Evolutionary conservation across 1,140 invertebrate genomes (phyloP), one percentile per base, ranked within the genome.

Genomic region (Drosophila ercepeae): DNA sequence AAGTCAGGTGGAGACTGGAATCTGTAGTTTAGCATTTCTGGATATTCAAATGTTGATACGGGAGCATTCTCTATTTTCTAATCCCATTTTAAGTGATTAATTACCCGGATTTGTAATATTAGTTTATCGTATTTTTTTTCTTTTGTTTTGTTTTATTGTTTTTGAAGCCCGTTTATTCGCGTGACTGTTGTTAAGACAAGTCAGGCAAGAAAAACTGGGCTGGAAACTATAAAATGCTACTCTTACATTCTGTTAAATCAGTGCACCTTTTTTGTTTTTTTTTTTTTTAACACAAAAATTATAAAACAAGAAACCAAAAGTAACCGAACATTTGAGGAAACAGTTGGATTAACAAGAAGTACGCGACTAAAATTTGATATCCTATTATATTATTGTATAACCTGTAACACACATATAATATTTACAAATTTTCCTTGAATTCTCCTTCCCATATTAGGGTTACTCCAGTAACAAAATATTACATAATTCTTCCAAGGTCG

Each of bases 221-320:
- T 32, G 78, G 89, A 90, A 90, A 90, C 89, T 90, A 77, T 90
- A 90, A 90, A 90, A 90, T 90, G 89, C 89, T 90, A 90, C 89
- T 90, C 78, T 90, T 90, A 90, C 89, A 90, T 90, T 90, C 89
- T 90, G 89, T 88, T 75, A 67, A 90, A 90, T 90, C 89, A 83
- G 89, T 90, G 89, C 89, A 90, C 89, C 77, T 79, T 89, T 76
- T 78, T 89, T 78, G 70, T 79, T 78, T 78, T 11, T n/a, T 11
- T 79, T 78, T 78, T 11, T n/a, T 11, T 3, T 11, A 32, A 32
- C 71, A 58, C 11, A 32, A 32, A 32, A 32, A 75, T 75, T 42
- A 32, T 52, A 89, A 89, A 53, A 39, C 67, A 73, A 75, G 44
- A 67, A 72, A 71, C 45, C 36, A 44, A 89, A 89, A 70, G 48